Base-by-base conservation (phyloP, 2,113 vertebrate species). In the Chaetorhynchus papuensis region DNA sequence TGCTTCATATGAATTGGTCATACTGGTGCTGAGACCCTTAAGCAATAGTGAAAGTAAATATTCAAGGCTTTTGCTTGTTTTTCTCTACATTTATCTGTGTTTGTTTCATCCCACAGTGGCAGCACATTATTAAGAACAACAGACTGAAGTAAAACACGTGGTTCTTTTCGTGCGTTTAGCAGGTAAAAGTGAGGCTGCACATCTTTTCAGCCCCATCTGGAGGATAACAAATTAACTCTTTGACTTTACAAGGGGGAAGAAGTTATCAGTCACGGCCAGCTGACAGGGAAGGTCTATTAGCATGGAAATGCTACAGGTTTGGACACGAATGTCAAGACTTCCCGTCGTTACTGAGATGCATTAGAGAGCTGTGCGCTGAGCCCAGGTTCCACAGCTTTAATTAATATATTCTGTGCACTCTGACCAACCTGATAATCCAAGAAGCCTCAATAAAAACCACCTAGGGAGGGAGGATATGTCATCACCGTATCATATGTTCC, bases 401-500 rank as follows among this genome's bases (percentile, higher is more conserved):
- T 96, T 79, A 96, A 96, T 96, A 93, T 1, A 31, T 89, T 83
- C 76, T 95, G 88, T 83, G 95, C 95, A 82, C 95, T 95, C 79
- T 94, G 91, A 90, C 90, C 87, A 94, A 87, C 50, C 76, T 75
- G 71, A 89, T 91, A 91, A 96, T 92, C 89, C 90, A 93, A 90
- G 95, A 86, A 95, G 78, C 69, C 85, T 89, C 81, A 83, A 69
- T 64, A 90, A 95, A 96, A 96, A 69, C 22, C 59, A 87, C 78
- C 76, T 21, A 95, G 89, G 83, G 92, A 95, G 69, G 76, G 61
- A 96, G 41, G 65, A 84, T 87, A 86, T 94, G 90, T 95, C 95
- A 94, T 89, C 96, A 89, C 90, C 0, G 1, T 83, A 95, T 94
- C 45, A n/a, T 50, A 93, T 89, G 80, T 75, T 96, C 77, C 45